Percentiles rank a stretch among this genome's conserved stretches.
phyloP scores from a whole-genome alignment of 2,113 vertebrate genomes.

The Channa argus region DNA sequence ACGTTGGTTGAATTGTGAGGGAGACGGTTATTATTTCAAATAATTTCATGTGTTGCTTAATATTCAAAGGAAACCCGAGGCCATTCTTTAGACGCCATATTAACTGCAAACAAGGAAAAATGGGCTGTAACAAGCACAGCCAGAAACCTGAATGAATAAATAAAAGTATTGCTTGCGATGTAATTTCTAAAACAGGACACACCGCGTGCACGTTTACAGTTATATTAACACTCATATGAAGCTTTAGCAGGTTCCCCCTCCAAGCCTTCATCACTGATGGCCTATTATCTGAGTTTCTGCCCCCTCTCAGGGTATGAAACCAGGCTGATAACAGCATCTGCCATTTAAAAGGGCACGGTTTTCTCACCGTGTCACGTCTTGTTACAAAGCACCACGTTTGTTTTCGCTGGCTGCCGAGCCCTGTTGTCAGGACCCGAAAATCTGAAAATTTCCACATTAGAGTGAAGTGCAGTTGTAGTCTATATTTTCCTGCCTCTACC shows the following conservation, averaged over 20 bases:
- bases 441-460: conserved; percentile 35
- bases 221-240: conserved; percentile 22
- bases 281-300: conserved; percentile 63
- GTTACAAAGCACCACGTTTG: conserved; percentile 58
- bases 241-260: conserved; percentile 44
- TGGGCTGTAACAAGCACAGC: conserved; percentile 2
- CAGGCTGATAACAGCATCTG: conserved; percentile 64
- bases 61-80: conserved; percentile 38
- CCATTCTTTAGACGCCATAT: conserved; percentile 22
- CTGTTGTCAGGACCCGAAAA: conserved; percentile 29
- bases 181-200: background rate
- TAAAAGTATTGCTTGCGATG: conserved; percentile 4
- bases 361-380: conserved; percentile 60
- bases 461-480: conserved; percentile 23
- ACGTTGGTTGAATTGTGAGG: conserved; percentile 41
- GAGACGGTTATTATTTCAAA: conserved; percentile 63
- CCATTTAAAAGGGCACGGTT: conserved; percentile 75
- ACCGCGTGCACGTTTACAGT: background rate
- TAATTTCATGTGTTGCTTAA: conserved; percentile 56
- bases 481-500: conserved; percentile 29
- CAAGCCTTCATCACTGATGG: conserved; percentile 57
- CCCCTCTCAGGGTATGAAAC: conserved; percentile 51
- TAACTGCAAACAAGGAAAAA: conserved; percentile 45
- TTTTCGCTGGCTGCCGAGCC: conserved; percentile 40
- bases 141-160: conserved; percentile 20